These are phyloP conservation scores for Palythoa heliodiscus DNA, from an alignment of 92 coral and sea anemone genomes.

Conservation along the genomic window DNA sequence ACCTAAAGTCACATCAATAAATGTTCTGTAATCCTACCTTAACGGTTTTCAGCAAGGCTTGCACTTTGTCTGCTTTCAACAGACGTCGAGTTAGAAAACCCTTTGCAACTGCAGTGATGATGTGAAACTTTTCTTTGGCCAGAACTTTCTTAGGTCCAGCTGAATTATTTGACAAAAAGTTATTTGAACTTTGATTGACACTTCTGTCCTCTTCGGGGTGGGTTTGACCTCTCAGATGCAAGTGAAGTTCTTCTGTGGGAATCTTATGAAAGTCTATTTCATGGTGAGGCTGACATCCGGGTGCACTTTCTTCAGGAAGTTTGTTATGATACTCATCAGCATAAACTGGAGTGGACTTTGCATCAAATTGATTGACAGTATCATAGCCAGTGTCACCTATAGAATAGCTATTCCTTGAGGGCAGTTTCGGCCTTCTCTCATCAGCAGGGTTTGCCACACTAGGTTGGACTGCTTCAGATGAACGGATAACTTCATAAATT, in stretches of 20 bases:
- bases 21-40: constrained; percentile 62
- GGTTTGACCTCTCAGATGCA: constrained; percentile 13
- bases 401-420: constrained; percentile 73
- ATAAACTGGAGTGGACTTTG: neutral
- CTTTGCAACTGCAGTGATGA: constrained; percentile 86
- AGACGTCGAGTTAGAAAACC: constrained; percentile 86
- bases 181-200: neutral
- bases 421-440: constrained; percentile 58
- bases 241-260: constrained; percentile 39
- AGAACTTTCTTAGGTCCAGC: neutral
- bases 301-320: neutral
- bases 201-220: neutral
- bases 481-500: constrained; percentile 24
- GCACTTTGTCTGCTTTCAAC: constrained; percentile 83
- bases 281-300: neutral
- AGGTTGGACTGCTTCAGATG: constrained; percentile 25
- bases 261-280: constrained; percentile 41
- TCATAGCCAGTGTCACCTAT: constrained; percentile 62
- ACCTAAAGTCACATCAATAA: neutral
- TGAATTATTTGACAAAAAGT: neutral
- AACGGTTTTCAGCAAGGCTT: constrained; percentile 71
- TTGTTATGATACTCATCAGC: neutral
- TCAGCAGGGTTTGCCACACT: constrained; percentile 28
- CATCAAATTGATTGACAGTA: constrained; percentile 31
- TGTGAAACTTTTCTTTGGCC: constrained; percentile 68